Evolutionary conservation across 1,140 invertebrate species (phyloP), one percentile per base, ranked within the genome.

Genomic region (Oryctes rhinoceros): DNA sequence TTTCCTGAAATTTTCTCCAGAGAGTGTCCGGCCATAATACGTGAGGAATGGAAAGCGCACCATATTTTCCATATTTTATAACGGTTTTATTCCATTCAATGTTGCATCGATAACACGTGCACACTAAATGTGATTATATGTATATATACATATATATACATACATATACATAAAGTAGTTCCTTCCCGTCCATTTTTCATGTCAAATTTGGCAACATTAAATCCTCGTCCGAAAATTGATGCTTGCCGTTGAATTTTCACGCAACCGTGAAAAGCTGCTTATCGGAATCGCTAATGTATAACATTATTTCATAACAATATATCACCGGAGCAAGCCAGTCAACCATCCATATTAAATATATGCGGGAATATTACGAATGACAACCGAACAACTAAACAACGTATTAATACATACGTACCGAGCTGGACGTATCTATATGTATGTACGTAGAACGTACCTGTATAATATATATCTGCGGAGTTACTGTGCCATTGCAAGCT

Each of bases 261-360:
- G 53, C 53, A 59, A 59, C 53, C 53, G 53, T 59, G 53, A 59
- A 59, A 59, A 59, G 53, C 53, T 59, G 53, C 53, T 59, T 59
- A 59, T 18, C 53, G 53, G 53, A 59, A 18, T 59, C 53, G 53
- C 53, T 59, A 59, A 59, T 59, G 53, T 59, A 59, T 59, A 59
- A 6, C 53, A 59, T 59, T 59, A 59, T 59, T 59, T 59, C 15
- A 59, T 59, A 59, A 59, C 53, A 59, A 59, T 59, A 59, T 59
- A 59, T 59, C 53, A 59, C 53, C 5, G 13, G 13, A n/a, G 15
- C 13, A 59, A 59, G 6, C 53, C 53, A 59, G 53, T 59, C 53
- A 59, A 59, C 53, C 53, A n/a, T 59, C 53, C 53, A 59, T 59
- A 59, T 59, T 59, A 59, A 59, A 59, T 59, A 59, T 59, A 59